phyloP scores from a whole-genome alignment of 2,113 vertebrate genomes.

The Trochalopteron elliotii region DNA sequence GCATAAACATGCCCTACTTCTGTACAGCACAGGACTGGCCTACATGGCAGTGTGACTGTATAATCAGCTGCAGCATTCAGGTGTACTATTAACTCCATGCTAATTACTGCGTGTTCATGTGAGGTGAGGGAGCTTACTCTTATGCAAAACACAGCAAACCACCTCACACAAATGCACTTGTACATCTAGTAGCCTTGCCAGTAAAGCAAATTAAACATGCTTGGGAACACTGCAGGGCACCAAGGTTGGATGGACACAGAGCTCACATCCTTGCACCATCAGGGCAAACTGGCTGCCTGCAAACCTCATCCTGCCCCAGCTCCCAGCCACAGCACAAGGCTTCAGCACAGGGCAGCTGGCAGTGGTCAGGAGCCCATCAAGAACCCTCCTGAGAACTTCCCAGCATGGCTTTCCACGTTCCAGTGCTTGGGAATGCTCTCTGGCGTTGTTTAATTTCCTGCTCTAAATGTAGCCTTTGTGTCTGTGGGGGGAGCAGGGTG shows the following conservation, averaged over 20 bases:
- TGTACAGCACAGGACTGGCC: not conserved
- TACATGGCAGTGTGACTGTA: not conserved
- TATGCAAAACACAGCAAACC: not conserved
- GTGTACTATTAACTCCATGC: not conserved
- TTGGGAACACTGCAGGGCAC: not conserved
- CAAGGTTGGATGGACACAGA: not conserved
- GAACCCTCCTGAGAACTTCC: not conserved
- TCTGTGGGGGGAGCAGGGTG: not conserved
- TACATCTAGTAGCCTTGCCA: not conserved
- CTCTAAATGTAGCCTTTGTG: not conserved
- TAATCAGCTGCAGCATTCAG: not conserved
- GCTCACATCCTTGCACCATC: not conserved
- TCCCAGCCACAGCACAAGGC: not conserved
- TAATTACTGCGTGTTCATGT: not conserved
- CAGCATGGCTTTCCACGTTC: fast-evolving
- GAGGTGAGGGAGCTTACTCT: not conserved
- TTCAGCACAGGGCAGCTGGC: not conserved
- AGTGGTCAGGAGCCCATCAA: not conserved
- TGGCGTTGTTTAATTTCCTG: not conserved
- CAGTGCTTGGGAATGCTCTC: fast-evolving
- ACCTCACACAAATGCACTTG: not conserved
- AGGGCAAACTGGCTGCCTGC: not conserved
- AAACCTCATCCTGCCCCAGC: fast-evolving
- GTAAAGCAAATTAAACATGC: not conserved
- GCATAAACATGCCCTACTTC: slow-evolving; percentile 11